phyloP scores from a whole-genome alignment of 2,888 invertebrate species.

The Cartodere bifasciata region DNA sequence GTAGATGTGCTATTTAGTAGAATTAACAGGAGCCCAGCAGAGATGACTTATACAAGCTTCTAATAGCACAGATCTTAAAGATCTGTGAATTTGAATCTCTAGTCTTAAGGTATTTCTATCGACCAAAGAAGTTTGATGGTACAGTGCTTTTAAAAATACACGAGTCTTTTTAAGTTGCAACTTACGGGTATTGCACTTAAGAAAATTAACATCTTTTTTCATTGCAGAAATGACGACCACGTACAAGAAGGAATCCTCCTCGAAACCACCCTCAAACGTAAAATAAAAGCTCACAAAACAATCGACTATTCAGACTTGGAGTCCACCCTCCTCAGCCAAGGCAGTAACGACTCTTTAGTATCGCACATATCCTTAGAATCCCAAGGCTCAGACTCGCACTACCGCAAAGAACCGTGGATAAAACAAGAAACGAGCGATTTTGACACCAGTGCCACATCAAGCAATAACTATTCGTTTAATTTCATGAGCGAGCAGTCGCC shows the following conservation, averaged over 20 bases:
- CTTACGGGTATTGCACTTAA: no score
- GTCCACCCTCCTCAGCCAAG: conserved; percentile 35
- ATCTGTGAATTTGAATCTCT: no score
- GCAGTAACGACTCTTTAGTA: conserved; percentile 41
- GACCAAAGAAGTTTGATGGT: no score
- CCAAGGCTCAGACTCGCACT: conserved; percentile 34
- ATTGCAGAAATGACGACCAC: conserved; percentile 28
- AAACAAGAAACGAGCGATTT: conserved; percentile 15
- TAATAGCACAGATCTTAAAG: no score
- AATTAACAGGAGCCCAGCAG: no score
- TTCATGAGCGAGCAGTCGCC: no score
- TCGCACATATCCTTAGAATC: conserved; percentile 39
- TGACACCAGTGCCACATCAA: conserved; percentile 4
- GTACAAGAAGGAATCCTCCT: conserved; percentile 30
- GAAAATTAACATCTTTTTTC: conserved; percentile 5
- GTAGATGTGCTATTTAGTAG: no score
- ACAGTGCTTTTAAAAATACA: no score
- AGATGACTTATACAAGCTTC: no score
- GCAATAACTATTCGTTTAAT: no score
- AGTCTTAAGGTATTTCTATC: no score
- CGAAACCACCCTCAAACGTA: conserved; percentile 29
- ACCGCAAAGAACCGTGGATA: conserved; percentile 22
- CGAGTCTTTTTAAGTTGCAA: no score
- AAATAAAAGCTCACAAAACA: conserved; percentile 31
- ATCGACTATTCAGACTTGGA: conserved; percentile 29